phyloP scores from a whole-genome alignment of 2,888 invertebrate species.

The Glaucopsyche alexis region DNA sequence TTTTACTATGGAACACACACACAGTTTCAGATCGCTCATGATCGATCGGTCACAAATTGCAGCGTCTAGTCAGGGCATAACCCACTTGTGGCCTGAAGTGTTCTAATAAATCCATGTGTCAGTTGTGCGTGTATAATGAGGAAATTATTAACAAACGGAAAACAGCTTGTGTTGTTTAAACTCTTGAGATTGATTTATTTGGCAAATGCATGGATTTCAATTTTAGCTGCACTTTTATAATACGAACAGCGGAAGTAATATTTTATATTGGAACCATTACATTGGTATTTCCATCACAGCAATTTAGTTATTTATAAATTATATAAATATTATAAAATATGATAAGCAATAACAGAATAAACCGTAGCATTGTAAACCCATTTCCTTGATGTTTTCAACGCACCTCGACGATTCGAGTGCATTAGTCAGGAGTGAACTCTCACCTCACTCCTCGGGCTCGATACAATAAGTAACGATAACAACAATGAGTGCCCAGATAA shows the following conservation, averaged over 20 bases:
- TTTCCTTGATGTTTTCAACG: neutral
- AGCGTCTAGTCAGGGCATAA: conserved; percentile 38
- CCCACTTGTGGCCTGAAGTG: conserved; percentile 50
- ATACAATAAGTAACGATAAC: neutral
- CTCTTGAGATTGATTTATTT: conserved; percentile 18
- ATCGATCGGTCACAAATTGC: neutral
- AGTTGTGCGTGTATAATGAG: conserved; percentile 56
- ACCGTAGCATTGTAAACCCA: neutral
- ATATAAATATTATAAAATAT: neutral
- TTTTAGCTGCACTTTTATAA: neutral
- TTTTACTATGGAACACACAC: neutral
- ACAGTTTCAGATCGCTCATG: neutral
- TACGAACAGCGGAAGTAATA: neutral
- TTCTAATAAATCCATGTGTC: conserved; percentile 64
- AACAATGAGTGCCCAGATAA: conserved; percentile 6
- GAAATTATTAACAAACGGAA: conserved; percentile 50
- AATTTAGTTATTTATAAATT: neutral
- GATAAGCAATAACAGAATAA: neutral
- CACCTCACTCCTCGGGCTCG: conserved; percentile 8
- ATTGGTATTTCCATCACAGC: neutral
- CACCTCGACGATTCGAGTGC: neutral
- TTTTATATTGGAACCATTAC: neutral
- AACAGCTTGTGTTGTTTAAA: conserved; percentile 38
- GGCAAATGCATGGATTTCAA: neutral
- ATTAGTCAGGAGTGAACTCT: conserved; percentile 13